A percentile compares a stretch with the other conserved stretches of the same genome.
Evolutionary conservation across 2,113 vertebrate species (phyloP).

Genomic region (Ursus arctos): DNA sequence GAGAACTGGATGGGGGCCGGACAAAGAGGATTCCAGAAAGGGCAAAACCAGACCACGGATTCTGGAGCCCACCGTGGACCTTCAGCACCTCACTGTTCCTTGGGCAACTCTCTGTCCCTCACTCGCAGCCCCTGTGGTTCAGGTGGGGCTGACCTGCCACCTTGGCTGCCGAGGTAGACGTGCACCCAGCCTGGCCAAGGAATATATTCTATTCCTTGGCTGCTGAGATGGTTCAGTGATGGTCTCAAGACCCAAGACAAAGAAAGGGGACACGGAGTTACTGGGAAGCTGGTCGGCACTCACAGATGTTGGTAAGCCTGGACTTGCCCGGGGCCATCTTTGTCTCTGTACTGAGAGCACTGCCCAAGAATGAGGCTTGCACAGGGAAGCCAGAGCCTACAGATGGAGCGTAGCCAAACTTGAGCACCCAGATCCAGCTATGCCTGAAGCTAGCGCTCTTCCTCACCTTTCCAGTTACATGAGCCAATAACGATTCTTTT

Average conservation of each 20-base stretch:
- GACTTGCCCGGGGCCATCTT: neutral
- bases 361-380: neutral
- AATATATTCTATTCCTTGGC: neutral
- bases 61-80: neutral
- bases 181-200: neutral
- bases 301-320: neutral
- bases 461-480: neutral
- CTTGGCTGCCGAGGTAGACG: neutral
- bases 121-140: neutral
- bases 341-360: neutral
- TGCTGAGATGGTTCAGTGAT: neutral
- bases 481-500: neutral
- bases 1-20: neutral
- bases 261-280: neutral
- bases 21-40: neutral
- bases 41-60: neutral
- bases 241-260: fast-evolving
- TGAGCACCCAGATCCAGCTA: neutral
- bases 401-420: neutral
- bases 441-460: neutral
- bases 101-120: neutral
- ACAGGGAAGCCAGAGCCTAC: neutral
- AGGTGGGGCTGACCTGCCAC: neutral
- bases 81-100: neutral
- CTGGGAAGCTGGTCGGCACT: neutral